Percentiles rank a stretch among this genome's conserved stretches.
Conservation (phyloP, 2,797 vertebrate genomes). For the Podarcis siculus region DNA sequence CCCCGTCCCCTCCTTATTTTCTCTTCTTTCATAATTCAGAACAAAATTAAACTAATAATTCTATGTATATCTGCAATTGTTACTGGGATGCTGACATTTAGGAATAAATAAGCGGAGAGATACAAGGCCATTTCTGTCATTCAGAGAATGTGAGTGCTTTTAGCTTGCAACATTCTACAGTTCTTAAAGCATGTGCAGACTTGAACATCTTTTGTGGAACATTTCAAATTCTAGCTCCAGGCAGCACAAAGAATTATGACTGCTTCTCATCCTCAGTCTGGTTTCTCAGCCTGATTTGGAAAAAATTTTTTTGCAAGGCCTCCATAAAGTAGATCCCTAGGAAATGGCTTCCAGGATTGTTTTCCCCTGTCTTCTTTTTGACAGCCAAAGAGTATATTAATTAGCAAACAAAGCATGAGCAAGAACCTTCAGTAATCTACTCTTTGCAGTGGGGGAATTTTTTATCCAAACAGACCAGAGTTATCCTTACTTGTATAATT, state of each 20-base stretch:
- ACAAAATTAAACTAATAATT: constrained; percentile 77
- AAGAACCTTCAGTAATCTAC: fast-evolving
- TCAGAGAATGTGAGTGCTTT: constrained; percentile 47
- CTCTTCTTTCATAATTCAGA: constrained; percentile 66
- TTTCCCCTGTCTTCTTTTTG: constrained; percentile 23
- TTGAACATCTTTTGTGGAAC: not conserved
- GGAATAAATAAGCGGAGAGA: constrained; percentile 57
- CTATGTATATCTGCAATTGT: constrained; percentile 44
- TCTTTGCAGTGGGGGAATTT: not conserved
- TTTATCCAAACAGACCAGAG: not conserved
- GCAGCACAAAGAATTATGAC: constrained; percentile 26
- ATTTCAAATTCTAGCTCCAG: constrained; percentile 40
- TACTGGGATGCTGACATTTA: constrained; percentile 54
- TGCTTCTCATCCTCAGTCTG: constrained; percentile 28
- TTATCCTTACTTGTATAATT: constrained; percentile 16
- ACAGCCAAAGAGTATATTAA: not conserved
- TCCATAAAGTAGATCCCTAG: not conserved
- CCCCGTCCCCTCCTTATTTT: constrained; percentile 48
- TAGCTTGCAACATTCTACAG: constrained; percentile 17
- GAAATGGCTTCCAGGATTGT: not conserved
- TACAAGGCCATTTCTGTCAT: constrained; percentile 43
- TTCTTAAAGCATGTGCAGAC: not conserved
- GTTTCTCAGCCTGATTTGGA: constrained; percentile 42
- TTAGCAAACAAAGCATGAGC: not conserved
- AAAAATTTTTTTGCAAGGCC: not conserved